Base-by-base conservation (phyloP, 2,888 invertebrate genomes). In the Periphyllus acericola region DNA sequence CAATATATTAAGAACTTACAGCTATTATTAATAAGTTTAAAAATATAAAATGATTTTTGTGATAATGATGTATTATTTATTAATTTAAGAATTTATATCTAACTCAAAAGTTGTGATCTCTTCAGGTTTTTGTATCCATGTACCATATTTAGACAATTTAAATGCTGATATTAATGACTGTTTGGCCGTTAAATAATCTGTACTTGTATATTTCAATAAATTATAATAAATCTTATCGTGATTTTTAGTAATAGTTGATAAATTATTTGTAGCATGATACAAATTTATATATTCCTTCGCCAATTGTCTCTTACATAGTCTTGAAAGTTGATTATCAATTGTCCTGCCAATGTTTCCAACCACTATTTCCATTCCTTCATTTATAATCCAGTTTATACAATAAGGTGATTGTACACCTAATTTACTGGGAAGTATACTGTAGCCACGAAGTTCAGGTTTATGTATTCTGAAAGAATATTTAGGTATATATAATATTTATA, bases 61-160 rank as follows among this genome's bases (percentile, higher is more conserved):
- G 14, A 14, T 46, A 46, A 46, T 46, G 46, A 36, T 3, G 36
- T 36, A 6, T 36, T 36, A 36, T 6, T 6, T 36, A 36, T 36
- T 36, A 3, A 36, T 36, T 36, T 36, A n/a, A n/a, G n/a, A n/a
- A n/a, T n/a, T n/a, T n/a, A n/a, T n/a, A n/a, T n/a, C n/a, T n/a
- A n/a, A n/a, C 90, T 92, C 93, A 91, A 98, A 98, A 92, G 96
- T 95, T 91, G 98, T 98, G 91, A 98, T 96, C 92, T 98, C 98
- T 79, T 96, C 93, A 0, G 98, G 98, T 91, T 98, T 98, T 91
- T 96, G 95, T 85, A 98, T 94, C 98, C 98, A 98, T 90, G 93
- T 94, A 0, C 98, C 98, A 60, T 97, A 94, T 89, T 96, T 95
- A 11, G 96, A 95, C 90, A 95, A 95, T 89, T 94, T 93, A 92